Evolutionary conservation across 2,888 invertebrate genomes (phyloP).

Genomic region (Drosophila niveifrons): DNA sequence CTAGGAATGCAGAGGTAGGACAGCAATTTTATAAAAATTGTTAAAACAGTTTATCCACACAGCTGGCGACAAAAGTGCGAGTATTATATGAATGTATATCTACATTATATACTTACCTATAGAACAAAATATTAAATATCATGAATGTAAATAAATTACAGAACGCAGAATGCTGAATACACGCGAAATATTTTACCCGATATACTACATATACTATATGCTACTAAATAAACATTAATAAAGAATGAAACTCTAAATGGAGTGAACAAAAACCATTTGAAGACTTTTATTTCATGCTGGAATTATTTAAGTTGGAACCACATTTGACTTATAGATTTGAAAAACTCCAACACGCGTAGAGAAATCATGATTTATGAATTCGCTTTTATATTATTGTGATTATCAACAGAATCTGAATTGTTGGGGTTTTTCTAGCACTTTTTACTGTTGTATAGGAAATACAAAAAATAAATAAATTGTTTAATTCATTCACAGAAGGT

Average conservation of each 20-base stretch:
- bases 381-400: no score
- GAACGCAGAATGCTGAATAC: conserved; percentile 45
- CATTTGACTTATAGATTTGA: no score
- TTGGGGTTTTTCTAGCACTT: no score
- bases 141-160: conserved; percentile 70
- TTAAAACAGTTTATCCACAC: conserved; percentile 30
- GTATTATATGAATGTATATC: conserved; percentile 42
- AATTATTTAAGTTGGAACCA: no score
- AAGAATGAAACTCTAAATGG: conserved; percentile 60
- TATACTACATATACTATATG: conserved; percentile 53
- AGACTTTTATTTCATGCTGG: not conserved
- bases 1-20: conserved; percentile 26
- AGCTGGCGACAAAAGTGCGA: conserved; percentile 27
- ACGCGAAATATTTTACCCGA: conserved; percentile 68
- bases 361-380: no score
- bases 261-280: conserved; percentile 32
- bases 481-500: no score
- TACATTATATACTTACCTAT: conserved; percentile 33
- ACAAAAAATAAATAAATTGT: no score
- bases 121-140: conserved; percentile 41
- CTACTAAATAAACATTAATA: conserved; percentile 58
- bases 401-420: no score
- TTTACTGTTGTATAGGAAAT: no score
- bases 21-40: conserved; percentile 57
- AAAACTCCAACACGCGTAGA: no score